Base-by-base conservation (phyloP, 2,797 vertebrate genomes). In the Gambusia yucatana region DNA sequence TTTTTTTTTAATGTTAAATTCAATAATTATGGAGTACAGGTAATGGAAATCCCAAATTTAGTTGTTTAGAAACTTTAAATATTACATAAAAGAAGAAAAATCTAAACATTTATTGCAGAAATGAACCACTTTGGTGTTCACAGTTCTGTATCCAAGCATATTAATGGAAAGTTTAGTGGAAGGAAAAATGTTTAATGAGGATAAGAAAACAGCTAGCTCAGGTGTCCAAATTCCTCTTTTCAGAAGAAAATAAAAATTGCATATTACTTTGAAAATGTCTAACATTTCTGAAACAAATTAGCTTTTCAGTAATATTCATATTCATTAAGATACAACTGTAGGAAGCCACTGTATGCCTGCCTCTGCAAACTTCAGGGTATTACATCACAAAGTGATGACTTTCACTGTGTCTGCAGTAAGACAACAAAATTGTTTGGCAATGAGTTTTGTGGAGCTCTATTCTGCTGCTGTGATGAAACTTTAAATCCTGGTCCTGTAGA, bases 311-410 rank as follows among this genome's bases (percentile, higher is more conserved):
- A 10, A 25, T 25, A 11, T 25, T 67, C 63, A 67, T 22, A 65
- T 61, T 39, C 36, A 65, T 78, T 48, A 52, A 81, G 78, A 80
- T 80, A 75, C 87, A 89, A 86, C 76, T 78, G 81, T 75, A 75
- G 77, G 80, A 84, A 84, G 61, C 33, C 33, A 22, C 61, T 65
- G 17, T 36, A 65, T 17, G 88, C 91, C 78, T 80, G 78, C 75
- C 80, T 74, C 39, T 71, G 85, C 80, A 72, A 80, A 78, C 76
- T 28, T 2, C 43, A 63, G 75, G 81, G 72, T 83, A 73, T 78
- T 92, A 80, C 89, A 92, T 92, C 90, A 89, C 80, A 72, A 84
- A 73, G 72, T 81, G 91, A 90, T 88, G 88, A 84, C 52, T 80
- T 75, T 48, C 43, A 73, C 82, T 83, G 86, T 43, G 50, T 85